Conservation (phyloP, 2,113 vertebrate genomes). For the Polyodon spathula region DNA sequence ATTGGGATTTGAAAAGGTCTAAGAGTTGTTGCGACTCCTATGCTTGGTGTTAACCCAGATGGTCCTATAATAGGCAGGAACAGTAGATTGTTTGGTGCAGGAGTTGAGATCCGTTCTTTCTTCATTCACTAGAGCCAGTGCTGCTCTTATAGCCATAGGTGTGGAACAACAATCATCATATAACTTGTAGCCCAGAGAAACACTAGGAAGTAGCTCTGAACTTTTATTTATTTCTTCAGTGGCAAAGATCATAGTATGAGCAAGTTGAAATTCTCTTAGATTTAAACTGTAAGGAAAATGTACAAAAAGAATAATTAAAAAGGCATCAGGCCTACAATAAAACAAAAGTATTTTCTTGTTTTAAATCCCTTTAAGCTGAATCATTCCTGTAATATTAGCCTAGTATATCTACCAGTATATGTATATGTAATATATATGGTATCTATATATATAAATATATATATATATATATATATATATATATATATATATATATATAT, state of each 20-base stretch:
- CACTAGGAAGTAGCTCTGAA: constrained; percentile 30
- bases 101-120: neutral
- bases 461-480: no score
- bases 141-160: neutral
- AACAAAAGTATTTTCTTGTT: no score
- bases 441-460: no score
- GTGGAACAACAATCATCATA: constrained; percentile 30
- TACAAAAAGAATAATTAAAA: neutral
- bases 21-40: constrained; percentile 1
- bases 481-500: neutral
- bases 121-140: neutral
- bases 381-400: no score
- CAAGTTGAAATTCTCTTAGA: constrained; percentile 43
- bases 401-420: no score
- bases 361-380: no score
- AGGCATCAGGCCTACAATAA: no score
- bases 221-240: constrained; percentile 43
- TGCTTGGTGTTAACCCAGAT: neutral
- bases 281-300: constrained; percentile 9
- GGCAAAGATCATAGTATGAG: constrained; percentile 38
- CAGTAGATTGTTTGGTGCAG: constrained; percentile 1
- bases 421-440: no score
- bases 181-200: constrained; percentile 40
- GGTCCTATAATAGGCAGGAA: neutral
- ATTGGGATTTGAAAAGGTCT: neutral